Base-by-base conservation (phyloP, 2,797 vertebrate genomes). In the Allobates femoralis region DNA sequence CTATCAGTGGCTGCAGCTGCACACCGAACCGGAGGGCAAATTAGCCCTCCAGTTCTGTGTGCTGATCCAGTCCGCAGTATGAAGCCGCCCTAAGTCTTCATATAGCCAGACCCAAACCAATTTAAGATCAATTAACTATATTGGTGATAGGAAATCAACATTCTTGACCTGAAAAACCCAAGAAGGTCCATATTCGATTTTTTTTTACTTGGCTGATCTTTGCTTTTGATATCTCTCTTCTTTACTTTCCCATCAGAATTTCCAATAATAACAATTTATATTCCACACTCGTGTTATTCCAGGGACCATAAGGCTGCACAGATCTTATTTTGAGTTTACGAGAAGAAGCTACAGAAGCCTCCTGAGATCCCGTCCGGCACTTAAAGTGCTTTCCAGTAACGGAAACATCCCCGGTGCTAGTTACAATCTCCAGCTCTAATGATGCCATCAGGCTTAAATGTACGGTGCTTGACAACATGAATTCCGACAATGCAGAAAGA, bases 401-500 rank as follows among this genome's bases (percentile, higher is more conserved):
- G 32, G 32, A 66, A 79, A 73, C 67, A 28, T 51, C 64, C 23
- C 23, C 3, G n/a, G 11, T 50, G 53, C 34, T 28, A 30, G 75
- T 53, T 56, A n/a, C 18, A 67, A 56, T 64, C 60, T 76, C 60
- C 11, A 77, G 85, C 26, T 67, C 21, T 79, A 66, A 2, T 69
- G 88, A 85, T n/a, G 3, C 30, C 2, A 62, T 87, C 89, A 89
- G 51, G 75, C 58, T 79, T 55, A 19, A 86, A 76, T 88, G 4
- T 56, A 73, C 87, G 81, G 2, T 21, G 76, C 85, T 91, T 87
- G 89, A 90, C 51, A 88, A 81, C 30, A 30, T 81, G 83, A 51
- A 75, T 69, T 32, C 69, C 8, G 10, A 88, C 90, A 89, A 88
- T 90, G 69, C 82, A 86, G 69, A 32, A 88, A 89, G 90, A 86